Base-by-base conservation (phyloP, 2,113 vertebrate species). In the Neomonachus schauinslandi region DNA sequence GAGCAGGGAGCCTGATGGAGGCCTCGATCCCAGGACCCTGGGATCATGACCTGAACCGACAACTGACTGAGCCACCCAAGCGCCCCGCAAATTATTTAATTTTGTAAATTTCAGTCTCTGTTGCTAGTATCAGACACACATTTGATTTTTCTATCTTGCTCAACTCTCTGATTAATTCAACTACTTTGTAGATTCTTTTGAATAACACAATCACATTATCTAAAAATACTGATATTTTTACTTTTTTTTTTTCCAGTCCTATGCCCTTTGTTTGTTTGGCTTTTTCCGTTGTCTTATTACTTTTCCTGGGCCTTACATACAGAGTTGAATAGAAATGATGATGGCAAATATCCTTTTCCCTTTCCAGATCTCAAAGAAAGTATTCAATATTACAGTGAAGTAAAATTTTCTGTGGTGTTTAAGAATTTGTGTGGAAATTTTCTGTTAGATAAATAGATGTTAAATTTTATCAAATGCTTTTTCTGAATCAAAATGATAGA, bases 171-270 rank as follows among this genome's bases (percentile, higher is more conserved):
- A 49, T 61, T 57, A 72, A 71, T 87, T 80, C 33, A 80, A 92
- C 71, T 36, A 80, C 33, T 85, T 95, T 53, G 49, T 85, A 86
- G 81, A 57, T 90, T 65, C 33, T 91, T 59, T 85, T 95, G 31
- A 91, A 80, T 84, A 90, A 33, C 4, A 46, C 46, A 82, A 59
- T 72, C 76, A 39, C 5, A 53, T 42, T 77, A n/a, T 63, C 53
- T 61, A 36, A 61, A 46, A 69, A 88, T 69, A 67, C 31, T 77
- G n/a, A 31, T 12, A 31, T 51, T 46, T 91, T 81, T 42, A 39
- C 49, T 79, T 55, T 46, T 57, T 46, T 46, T 46, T 79, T 84
- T 59, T 18, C 28, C 21, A 67, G 24, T 67, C 19, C 28, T 87
- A n/a, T 79, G 10, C 19, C 18, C 85, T 87, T 77, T 26, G 21